Percentiles rank a stretch among this genome's conserved stretches.
phyloP scores from a whole-genome alignment of 2,113 vertebrate genomes.

The Cinclus cinclus region DNA sequence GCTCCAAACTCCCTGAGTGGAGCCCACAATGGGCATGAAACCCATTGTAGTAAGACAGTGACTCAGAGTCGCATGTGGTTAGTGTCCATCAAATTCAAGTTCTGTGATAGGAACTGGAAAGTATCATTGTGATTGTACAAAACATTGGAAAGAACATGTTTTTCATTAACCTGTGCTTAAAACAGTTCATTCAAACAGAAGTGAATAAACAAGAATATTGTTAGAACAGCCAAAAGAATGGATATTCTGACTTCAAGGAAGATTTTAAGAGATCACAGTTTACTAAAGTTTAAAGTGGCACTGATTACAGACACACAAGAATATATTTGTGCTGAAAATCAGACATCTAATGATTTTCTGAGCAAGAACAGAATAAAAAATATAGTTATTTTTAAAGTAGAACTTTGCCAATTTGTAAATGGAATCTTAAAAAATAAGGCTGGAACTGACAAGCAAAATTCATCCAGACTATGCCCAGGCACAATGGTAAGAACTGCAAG shows the following conservation, averaged over 20 bases:
- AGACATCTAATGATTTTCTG: background rate
- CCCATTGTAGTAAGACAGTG: background rate
- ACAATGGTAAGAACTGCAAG: background rate
- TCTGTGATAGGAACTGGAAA: background rate
- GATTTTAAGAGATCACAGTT: background rate
- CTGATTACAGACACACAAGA: background rate
- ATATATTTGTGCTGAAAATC: background rate
- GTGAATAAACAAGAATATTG: background rate
- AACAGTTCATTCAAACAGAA: background rate
- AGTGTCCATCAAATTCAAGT: background rate
- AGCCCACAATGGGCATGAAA: accelerated
- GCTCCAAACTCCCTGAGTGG: background rate
- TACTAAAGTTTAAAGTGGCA: background rate
- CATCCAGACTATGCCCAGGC: background rate
- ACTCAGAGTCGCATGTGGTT: background rate
- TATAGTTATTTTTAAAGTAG: background rate
- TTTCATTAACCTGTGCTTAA: background rate
- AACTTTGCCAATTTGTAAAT: background rate
- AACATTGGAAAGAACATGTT: background rate
- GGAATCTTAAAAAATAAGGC: background rate
- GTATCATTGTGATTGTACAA: background rate
- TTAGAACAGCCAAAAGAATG: background rate
- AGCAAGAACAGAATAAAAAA: background rate
- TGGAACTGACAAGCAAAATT: background rate
- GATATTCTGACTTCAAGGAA: background rate